phyloP scores from a whole-genome alignment of 2,113 vertebrate genomes.

The Chloropsis cyanopogon region DNA sequence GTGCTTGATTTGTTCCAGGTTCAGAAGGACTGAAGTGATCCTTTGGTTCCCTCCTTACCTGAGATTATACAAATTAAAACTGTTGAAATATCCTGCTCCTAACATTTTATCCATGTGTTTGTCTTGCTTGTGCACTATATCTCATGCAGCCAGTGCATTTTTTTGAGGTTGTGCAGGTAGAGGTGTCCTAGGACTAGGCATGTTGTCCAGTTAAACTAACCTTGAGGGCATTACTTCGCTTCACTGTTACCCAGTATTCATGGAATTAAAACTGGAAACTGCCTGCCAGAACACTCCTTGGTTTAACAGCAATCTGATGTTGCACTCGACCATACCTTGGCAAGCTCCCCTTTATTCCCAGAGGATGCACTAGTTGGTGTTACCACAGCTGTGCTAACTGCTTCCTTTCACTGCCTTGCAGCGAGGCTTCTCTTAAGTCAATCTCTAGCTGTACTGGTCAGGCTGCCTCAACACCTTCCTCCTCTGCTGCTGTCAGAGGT shows the following conservation, averaged over 20 bases:
- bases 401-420: neutral
- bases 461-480: neutral
- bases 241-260: neutral
- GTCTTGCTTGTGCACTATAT: neutral
- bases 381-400: neutral
- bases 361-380: neutral
- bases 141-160: neutral
- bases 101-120: neutral
- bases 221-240: neutral
- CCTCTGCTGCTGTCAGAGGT: neutral
- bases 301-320: neutral
- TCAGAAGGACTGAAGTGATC: neutral
- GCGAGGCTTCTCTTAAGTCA: neutral
- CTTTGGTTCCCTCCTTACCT: neutral
- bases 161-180: neutral
- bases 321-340: neutral
- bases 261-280: neutral
- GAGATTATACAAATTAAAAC: neutral
- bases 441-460: neutral
- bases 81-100: neutral
- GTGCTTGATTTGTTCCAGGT: neutral
- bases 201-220: neutral
- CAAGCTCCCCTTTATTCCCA: neutral
- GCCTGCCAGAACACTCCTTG: neutral
- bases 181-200: neutral